Base-by-base conservation (phyloP, 2,888 invertebrate genomes). In the Patella ulyssiponensis region DNA sequence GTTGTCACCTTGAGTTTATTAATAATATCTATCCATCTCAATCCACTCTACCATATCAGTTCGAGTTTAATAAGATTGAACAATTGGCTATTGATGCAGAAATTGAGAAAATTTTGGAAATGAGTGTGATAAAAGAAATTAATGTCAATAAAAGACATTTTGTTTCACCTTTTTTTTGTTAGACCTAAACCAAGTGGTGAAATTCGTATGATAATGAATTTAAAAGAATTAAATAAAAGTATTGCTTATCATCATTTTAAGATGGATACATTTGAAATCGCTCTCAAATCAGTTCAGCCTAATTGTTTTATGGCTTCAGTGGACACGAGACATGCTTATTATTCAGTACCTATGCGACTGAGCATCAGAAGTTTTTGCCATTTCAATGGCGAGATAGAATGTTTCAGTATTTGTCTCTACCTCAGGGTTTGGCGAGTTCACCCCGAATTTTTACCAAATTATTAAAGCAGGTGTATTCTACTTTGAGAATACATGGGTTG, bases 381-480 rank as follows among this genome's bases (percentile, higher is more conserved):
- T 78, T 75, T 72, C 3, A 53, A 9, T 75, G 72, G 75, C 70
- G 71, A 58, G 71, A 71, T 23, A 75, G 58, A 58, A 12, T 75
- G n/a, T 75, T 71, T 71, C 72, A 78, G 33, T 76, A 76, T 69
- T 76, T 73, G n/a, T 79, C 27, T 23, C 17, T 79, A 33, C 76
- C 79, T 69, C 70, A 70, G 23, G 76, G 70, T 15, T 54, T 74
- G 69, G 58, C 74, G 17, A 70, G 52, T 51, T 76, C 76, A 27
- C 77, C 79, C 20, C 64, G 73, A 77, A 52, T 73, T 54, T 76
- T 79, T 73, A 79, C 76, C 27, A 76, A 79, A 73, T 51, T 73
- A 20, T 51, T 72, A 51, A 77, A 77, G 44, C 77, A 69, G n/a
- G 74, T 73, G 51, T 73, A 64, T 64, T 64, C 58, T 20, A 64